Conservation (phyloP, 2,888 invertebrate species). For the Macaria notata region DNA sequence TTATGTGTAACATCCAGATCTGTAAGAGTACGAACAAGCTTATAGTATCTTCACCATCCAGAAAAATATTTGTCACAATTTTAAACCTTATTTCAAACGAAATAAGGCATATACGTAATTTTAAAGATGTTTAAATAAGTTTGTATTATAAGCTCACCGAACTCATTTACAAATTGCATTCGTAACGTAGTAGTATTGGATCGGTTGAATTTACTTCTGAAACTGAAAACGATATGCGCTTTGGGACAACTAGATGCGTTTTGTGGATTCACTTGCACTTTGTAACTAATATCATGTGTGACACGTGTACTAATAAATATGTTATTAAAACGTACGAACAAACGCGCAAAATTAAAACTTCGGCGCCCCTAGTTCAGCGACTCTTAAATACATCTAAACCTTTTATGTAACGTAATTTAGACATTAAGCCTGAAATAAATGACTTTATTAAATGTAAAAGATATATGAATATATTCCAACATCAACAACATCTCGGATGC, state of each 20-base stretch:
- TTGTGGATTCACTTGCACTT: too few species aligned
- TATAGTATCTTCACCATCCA: background rate
- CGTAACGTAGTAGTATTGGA: slow-evolving; percentile 10
- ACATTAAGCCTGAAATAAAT: too few species aligned
- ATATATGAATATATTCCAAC: too few species aligned
- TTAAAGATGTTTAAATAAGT: background rate
- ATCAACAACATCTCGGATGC: too few species aligned
- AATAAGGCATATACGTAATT: background rate
- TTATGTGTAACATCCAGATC: background rate
- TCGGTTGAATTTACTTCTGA: slow-evolving; percentile 6
- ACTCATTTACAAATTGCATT: slow-evolving; percentile 22
- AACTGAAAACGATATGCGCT: slow-evolving; percentile 2
- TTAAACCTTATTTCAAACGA: background rate
- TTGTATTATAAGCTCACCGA: slow-evolving; percentile 3
- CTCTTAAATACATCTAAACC: too few species aligned
- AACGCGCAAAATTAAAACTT: too few species aligned
- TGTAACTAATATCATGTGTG: too few species aligned
- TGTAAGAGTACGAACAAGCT: slow-evolving; percentile 7
- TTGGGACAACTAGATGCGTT: background rate
- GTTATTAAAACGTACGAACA: too few species aligned
- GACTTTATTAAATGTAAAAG: too few species aligned
- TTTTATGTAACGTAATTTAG: too few species aligned
- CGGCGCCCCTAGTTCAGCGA: too few species aligned
- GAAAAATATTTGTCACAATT: background rate
- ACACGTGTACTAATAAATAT: too few species aligned